Evolutionary conservation across 2,113 vertebrate species (phyloP), one percentile per base, ranked within the genome.

Genomic region (Hippocampus comes): DNA sequence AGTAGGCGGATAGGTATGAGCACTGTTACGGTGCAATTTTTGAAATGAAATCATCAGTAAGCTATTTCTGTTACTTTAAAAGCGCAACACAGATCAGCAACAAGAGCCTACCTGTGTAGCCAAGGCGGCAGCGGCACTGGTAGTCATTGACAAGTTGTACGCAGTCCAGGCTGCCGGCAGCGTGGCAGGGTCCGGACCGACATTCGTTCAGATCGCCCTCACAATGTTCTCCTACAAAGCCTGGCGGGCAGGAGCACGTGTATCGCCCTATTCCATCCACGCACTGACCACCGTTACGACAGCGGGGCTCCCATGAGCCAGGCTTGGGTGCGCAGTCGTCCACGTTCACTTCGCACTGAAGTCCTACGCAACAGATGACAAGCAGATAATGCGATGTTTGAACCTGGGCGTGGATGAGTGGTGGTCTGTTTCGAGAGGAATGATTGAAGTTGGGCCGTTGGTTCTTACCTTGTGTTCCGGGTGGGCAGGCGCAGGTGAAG

Each of bases 201-300:
- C 96, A 98, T 78, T 98, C 96, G 0, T 98, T 98, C 74, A 97
- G 92, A 81, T 98, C 96, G 0, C 96, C 96, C 77, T 98, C 95
- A 0, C 96, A 98, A 63, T 94, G 92, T 69, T 96, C 93, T 0
- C 96, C 96, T 0, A 93, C 93, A 20, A 96, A 98, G 67, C 96
- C 96, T 0, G 94, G 91, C 9, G 91, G 91, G 42, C 96, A 98
- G 53, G 82, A 74, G 56, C 96, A 98, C 4, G 90, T 92, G 81
- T 95, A 98, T 41, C 94, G 93, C 0, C 96, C 95, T 0, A 98
- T 87, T 15, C 93, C 92, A 14, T 98, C 96, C 17, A 95, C 79
- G 75, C 96, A 98, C 83, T 93, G 94, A 4, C 96, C 96, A 0
- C 94, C 95, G 0, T 98, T 95, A 12, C 93, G 90, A 88, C 96